Base-by-base conservation (phyloP, 2,113 vertebrate species). In the Microcebus griseorufus region DNA sequence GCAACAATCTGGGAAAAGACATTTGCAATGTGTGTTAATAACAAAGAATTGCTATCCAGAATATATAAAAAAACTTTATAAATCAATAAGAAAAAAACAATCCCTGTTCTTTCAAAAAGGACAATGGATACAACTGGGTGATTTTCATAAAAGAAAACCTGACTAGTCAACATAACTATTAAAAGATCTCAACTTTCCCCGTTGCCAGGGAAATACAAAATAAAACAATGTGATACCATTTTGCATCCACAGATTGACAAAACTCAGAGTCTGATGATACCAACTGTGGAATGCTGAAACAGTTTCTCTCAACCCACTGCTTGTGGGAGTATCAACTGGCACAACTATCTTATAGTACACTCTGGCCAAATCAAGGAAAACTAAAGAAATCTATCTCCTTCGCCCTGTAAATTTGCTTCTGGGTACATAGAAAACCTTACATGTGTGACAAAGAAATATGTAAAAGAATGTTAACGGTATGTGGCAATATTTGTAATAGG, bases 61-160 rank as follows among this genome's bases (percentile, higher is more conserved):
- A 90, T 90, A 87, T 34, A 73, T 78, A 90, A 96, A 76, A 76
- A 42, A 81, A 39, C 37, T 90, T 88, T 67, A 70, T 69, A 86
- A 91, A 81, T 72, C 76, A 67, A 27, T 65, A 91, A 92, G 51
- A 53, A 62, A 90, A 86, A 62, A 51, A 29, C 39, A 93, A 78
- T 13, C n/a, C 3, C 14, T 17, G 4, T 58, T 42, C 22, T 11
- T 32, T 22, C 48, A 67, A 37, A 78, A 82, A 75, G 29, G 17
- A 12, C 20, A 89, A 58, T 11, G 2, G 32, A 55, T 29, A 25
- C 7, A 20, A 84, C 25, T 5, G 48, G 25, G 14, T 8, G 29
- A 82, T 37, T 92, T 95, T 83, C 12, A 92, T 75, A 29, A 79
- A 93, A 92, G 37, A 32, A 92, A 92, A 75, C 2, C 10, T 45